Evolutionary conservation across 2,113 vertebrate genomes (phyloP).

Genomic region (Prionailurus bengalensis): DNA sequence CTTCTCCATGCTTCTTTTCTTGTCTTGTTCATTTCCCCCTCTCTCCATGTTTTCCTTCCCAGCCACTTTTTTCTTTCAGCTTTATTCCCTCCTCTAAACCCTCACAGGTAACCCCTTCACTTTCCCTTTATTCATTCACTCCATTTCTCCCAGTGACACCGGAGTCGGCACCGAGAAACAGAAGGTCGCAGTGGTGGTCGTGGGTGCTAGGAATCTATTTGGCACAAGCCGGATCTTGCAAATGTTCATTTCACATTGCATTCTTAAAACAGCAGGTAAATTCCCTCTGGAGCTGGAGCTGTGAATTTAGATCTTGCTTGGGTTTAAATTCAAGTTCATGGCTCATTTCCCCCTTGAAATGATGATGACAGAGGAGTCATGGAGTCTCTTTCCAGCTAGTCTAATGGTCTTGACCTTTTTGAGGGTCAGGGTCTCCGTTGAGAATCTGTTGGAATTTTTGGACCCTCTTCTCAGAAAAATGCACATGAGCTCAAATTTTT

Average conservation of each 20-base stretch:
- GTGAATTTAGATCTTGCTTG: constrained; percentile 38
- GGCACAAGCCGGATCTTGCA: not conserved
- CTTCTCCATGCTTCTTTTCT: not conserved
- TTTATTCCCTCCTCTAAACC: not conserved
- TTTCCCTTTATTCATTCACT: not conserved
- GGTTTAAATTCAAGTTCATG: constrained; percentile 45
- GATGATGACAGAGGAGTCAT: not conserved
- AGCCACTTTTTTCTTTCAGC: not conserved
- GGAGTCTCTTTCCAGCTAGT: not conserved
- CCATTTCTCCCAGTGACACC: not conserved
- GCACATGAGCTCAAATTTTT: constrained; percentile 4
- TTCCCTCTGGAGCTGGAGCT: constrained; percentile 5
- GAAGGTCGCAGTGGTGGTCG: not conserved
- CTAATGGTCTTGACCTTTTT: constrained; percentile 53
- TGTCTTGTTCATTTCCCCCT: constrained; percentile 1
- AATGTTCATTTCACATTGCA: not conserved
- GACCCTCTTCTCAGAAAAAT: constrained; percentile 37
- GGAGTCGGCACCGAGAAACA: not conserved
- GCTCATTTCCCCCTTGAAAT: constrained; percentile 28
- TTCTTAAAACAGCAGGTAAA: not conserved
- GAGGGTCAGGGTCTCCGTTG: not conserved
- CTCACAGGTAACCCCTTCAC: not conserved
- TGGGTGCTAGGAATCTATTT: not conserved
- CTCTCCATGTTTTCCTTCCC: not conserved
- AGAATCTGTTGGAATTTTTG: constrained; percentile 38